Percentiles rank a stretch among this genome's conserved stretches.
phyloP scores from a whole-genome alignment of 1,140 invertebrate genomes.

The Brachionus calyciflorus region DNA sequence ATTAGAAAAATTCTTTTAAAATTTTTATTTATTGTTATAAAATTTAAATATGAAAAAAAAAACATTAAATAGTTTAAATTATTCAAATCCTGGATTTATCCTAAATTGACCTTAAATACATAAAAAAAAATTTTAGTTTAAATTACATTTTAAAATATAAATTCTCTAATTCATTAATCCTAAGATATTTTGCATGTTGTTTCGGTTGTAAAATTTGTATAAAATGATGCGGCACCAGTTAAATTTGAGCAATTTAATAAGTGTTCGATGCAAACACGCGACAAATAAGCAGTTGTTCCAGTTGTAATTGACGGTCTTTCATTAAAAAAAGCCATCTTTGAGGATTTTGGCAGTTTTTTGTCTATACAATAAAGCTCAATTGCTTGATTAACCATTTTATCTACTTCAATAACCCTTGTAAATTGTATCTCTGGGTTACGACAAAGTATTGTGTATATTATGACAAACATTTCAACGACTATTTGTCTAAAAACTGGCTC shows the following conservation, averaged over 20 bases:
- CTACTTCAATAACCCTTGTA: slow-evolving; percentile 19
- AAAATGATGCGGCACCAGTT: slow-evolving; percentile 14
- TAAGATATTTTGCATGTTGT: slow-evolving; percentile 8
- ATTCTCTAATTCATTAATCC: no score
- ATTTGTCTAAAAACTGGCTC: slow-evolving; percentile 87
- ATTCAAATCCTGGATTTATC: no score
- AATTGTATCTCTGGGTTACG: slow-evolving; percentile 43
- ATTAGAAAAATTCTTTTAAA: no score
- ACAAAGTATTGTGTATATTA: slow-evolving; percentile 41
- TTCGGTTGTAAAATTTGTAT: not conserved
- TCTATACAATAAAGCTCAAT: slow-evolving; percentile 22
- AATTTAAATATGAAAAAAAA: no score
- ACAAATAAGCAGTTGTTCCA: slow-evolving; percentile 28
- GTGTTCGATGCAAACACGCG: slow-evolving; percentile 38
- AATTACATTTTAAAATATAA: no score
- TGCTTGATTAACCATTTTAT: slow-evolving; percentile 42
- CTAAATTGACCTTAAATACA: no score
- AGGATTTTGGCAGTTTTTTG: not conserved
- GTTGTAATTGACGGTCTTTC: slow-evolving; percentile 9
- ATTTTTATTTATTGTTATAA: no score
- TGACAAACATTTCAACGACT: slow-evolving; percentile 71
- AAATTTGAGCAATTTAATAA: slow-evolving; percentile 1
- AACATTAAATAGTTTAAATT: no score
- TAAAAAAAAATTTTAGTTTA: no score
- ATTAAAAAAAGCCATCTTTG: slow-evolving; percentile 26